These are phyloP conservation scores for Drosophila multiciliata DNA, from an alignment of 2,888 invertebrate genomes.

Conservation along the genomic window DNA sequence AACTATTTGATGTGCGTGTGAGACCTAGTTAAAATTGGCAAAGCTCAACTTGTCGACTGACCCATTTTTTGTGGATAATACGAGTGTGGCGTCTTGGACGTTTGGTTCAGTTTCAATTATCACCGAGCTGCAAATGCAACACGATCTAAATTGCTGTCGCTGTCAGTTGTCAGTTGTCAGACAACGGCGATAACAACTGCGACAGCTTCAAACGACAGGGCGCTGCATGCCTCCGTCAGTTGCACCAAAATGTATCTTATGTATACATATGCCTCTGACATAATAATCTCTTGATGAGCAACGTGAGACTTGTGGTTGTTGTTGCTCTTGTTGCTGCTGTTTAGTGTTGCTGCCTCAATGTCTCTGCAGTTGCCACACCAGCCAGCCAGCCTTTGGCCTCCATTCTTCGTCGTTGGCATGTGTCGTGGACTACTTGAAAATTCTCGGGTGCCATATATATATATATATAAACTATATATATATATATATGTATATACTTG, in stretches of 20 bases:
- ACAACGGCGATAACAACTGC: conserved; percentile 72
- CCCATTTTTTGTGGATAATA: conserved; percentile 37
- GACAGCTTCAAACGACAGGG: conserved; percentile 32
- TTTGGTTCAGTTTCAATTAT: conserved; percentile 55
- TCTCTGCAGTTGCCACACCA: conserved; percentile 52
- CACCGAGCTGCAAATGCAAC: conserved; percentile 59
- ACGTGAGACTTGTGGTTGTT: conserved; percentile 14
- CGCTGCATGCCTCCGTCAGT: conserved; percentile 38
- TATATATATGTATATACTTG: conserved; percentile 3
- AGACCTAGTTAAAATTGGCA: not conserved
- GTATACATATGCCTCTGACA: conserved; percentile 69
- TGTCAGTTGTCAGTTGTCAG: conserved; percentile 78
- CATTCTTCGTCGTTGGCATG: conserved; percentile 30
- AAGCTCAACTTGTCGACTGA: conserved; percentile 31
- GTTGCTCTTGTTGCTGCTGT: conserved; percentile 17
- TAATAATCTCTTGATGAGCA: conserved; percentile 54
- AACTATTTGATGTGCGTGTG: not conserved
- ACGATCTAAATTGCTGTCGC: conserved; percentile 83
- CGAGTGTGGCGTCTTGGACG: conserved; percentile 11
- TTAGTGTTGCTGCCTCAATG: conserved; percentile 48
- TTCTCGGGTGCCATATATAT: conserved; percentile 10
- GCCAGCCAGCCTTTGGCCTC: conserved; percentile 32
- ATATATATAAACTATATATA: conserved; percentile 4
- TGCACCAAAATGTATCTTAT: conserved; percentile 70
- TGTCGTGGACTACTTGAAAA: conserved; percentile 40